Percentiles rank a stretch among this genome's conserved stretches.
Conservation (phyloP, 1,140 invertebrate genomes). For the Heliothis virescens region DNA sequence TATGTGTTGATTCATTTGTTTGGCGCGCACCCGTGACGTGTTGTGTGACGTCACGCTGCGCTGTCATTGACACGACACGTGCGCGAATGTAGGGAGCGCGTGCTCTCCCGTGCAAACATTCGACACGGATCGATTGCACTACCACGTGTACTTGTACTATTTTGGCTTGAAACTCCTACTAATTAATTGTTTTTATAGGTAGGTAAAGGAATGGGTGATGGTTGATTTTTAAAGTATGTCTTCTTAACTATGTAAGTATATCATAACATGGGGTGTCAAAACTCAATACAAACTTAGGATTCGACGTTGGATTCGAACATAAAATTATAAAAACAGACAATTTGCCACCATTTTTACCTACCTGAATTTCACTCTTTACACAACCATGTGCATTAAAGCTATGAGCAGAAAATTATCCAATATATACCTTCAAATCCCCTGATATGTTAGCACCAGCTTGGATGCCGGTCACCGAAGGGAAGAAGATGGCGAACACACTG, state of each 20-base stretch:
- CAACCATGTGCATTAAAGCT: too few relatives aligned
- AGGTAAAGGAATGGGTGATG: not conserved
- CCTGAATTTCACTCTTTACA: too few relatives aligned
- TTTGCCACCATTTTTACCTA: too few relatives aligned
- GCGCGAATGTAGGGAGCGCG: not conserved
- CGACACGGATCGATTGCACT: conserved; percentile 49
- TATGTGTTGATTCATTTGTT: not conserved
- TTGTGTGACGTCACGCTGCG: not conserved
- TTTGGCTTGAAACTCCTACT: not conserved
- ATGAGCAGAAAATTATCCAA: too few relatives aligned
- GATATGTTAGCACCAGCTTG: conserved; percentile 98
- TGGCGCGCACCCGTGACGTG: not conserved
- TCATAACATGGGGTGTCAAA: too few relatives aligned
- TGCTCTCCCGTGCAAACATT: conserved; percentile 13
- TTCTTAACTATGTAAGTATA: too few relatives aligned
- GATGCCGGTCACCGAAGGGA: conserved; percentile 98
- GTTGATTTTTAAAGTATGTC: too few relatives aligned
- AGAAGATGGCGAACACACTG: conserved; percentile 97
- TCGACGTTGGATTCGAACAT: too few relatives aligned
- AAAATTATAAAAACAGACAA: too few relatives aligned
- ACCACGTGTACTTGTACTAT: conserved; percentile 29
- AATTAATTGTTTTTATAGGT: not conserved
- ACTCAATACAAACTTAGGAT: too few relatives aligned
- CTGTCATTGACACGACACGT: conserved; percentile 11
- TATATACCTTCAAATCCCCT: conserved; percentile 97